Evolutionary conservation across 2,113 vertebrate genomes (phyloP).

Genomic region (Plecturocebus donacophilus): DNA sequence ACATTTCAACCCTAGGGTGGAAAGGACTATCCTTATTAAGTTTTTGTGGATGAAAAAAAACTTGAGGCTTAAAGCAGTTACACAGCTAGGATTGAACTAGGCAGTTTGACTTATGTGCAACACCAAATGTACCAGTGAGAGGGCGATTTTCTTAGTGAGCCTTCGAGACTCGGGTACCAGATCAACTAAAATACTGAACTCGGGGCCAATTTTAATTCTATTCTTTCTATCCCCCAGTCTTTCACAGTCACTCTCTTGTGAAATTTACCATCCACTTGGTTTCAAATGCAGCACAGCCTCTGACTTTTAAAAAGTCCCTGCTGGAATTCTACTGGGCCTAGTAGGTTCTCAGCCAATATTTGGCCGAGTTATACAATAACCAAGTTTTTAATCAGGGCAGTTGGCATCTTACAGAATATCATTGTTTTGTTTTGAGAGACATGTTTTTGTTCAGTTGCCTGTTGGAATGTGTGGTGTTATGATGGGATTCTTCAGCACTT

Average conservation of each 20-base stretch:
- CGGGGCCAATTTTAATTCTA: not conserved
- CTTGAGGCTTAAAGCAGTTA: not conserved
- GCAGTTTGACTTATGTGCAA: not conserved
- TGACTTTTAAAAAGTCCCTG: not conserved
- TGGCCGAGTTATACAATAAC: not conserved
- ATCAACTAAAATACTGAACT: not conserved
- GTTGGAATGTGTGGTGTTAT: not conserved
- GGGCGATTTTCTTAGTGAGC: not conserved
- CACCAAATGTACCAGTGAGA: not conserved
- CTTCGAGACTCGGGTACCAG: not conserved
- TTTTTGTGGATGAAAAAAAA: not conserved
- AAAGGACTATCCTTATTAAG: not conserved
- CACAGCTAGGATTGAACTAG: not conserved
- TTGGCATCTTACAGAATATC: not conserved
- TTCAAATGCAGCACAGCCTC: not conserved
- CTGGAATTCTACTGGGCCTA: not conserved
- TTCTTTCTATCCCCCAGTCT: not conserved
- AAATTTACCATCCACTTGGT: not conserved
- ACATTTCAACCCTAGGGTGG: not conserved
- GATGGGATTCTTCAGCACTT: not conserved
- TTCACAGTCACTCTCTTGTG: not conserved
- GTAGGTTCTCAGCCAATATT: not conserved
- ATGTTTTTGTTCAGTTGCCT: not conserved
- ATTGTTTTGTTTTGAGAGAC: not conserved
- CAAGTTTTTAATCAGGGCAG: not conserved